phyloP scores from a whole-genome alignment of 2,113 vertebrate species.

The Okapia johnstoni region DNA sequence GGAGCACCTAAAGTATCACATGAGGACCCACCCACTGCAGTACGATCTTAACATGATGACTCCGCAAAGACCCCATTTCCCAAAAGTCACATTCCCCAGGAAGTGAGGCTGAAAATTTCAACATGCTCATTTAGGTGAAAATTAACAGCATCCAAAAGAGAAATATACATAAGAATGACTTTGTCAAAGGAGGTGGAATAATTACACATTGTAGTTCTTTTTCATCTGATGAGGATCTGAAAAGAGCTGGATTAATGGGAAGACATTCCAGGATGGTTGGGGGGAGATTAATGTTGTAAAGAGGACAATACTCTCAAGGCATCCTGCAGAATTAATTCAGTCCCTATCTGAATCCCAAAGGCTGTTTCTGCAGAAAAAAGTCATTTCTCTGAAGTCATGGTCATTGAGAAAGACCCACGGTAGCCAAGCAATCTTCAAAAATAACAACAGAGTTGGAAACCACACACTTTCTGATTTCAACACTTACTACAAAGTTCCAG shows the following conservation, averaged over 20 bases:
- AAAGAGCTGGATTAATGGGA: background rate
- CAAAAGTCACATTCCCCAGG: background rate
- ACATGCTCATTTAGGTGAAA: background rate
- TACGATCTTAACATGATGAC: rapidly evolving
- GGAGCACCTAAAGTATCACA: background rate
- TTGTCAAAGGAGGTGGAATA: background rate
- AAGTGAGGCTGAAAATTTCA: background rate
- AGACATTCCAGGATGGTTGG: background rate
- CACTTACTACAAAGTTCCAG: background rate
- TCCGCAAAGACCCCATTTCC: background rate
- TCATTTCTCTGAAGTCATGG: background rate
- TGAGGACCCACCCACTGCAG: background rate
- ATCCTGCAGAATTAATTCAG: background rate
- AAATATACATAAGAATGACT: background rate
- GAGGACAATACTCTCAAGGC: background rate
- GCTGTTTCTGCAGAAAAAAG: background rate
- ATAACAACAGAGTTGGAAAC: background rate
- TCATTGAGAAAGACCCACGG: background rate
- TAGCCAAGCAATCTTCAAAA: background rate
- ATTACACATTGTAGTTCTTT: background rate
- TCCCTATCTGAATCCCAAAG: background rate
- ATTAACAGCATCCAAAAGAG: background rate
- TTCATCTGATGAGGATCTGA: background rate
- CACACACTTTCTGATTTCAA: background rate
- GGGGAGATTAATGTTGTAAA: background rate